These are phyloP conservation scores for Cathartes aura DNA, from an alignment of 2,113 vertebrate genomes.

Conservation along the genomic window DNA sequence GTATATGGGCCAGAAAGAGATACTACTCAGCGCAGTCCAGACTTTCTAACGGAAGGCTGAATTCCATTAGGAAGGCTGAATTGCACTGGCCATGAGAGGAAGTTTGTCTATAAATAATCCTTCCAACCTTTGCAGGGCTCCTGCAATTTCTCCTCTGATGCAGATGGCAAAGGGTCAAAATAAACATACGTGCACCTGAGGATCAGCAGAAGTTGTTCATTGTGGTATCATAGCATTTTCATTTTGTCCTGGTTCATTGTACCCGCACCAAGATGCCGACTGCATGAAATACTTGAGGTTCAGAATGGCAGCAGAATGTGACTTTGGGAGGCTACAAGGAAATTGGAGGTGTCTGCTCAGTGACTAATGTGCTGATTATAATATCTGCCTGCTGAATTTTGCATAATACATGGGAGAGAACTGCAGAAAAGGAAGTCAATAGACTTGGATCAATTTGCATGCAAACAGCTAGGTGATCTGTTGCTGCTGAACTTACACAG, in stretches of 20 bases:
- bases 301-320: background rate
- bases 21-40: background rate
- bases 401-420: conserved; percentile 17
- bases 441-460: background rate
- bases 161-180: background rate
- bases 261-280: rapidly evolving
- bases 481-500: background rate
- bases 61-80: background rate
- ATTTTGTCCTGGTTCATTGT: background rate
- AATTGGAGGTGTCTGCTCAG: background rate
- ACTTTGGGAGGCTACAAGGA: background rate
- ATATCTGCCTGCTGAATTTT: conserved; percentile 42
- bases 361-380: conserved; percentile 39
- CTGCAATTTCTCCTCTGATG: background rate
- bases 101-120: background rate
- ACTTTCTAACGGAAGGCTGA: background rate
- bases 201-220: background rate
- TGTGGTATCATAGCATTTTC: background rate
- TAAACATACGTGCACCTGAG: rapidly evolving
- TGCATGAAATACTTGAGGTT: background rate
- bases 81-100: background rate
- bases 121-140: background rate
- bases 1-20: background rate
- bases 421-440: background rate
- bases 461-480: background rate